Evolutionary conservation across 1,140 invertebrate genomes (phyloP), one percentile per base, ranked within the genome.

Genomic region (Solen grandis): DNA sequence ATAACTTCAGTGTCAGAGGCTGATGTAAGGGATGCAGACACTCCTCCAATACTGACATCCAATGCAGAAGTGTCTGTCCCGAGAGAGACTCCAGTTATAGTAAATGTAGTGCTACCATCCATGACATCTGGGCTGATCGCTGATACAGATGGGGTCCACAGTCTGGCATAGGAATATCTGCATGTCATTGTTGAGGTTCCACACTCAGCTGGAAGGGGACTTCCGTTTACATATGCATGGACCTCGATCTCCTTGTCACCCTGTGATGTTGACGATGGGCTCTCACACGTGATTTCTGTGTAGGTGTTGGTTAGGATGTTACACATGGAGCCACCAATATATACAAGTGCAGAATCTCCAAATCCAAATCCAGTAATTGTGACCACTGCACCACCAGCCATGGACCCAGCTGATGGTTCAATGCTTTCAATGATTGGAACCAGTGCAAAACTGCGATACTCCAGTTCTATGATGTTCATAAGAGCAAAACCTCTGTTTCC

Each of bases 401-500:
- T 76, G 4, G 85, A 88, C 0, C 88, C 87, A 55, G 31, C 55
- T 22, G 22, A 60, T 10, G 87, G 87, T 0, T 41, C 46, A n/a
- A 88, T 74, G 16, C 50, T 36, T 8, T 55, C 38, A 22, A 88
- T 72, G 4, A 77, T 65, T 1, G 87, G 87, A 16, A 88, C 65
- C 25, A 87, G 72, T 5, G 50, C 79, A 50, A 88, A 85, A 13
- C 73, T 35, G 33, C 62, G 33, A 27, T 72, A 50, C 1, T 55
- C 46, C 13, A 77, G 80, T 0, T 27, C 36, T 19, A 41, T 19
- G 8, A 87, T 66, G 8, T 41, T 57, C 8, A 87, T 22, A 25
- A 86, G 54, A n/a, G 85, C 85, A 65, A 85, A 66, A 35, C 87
- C 85, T 29, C 77, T 31, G 70, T 89, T 90, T 5, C 78, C 79